These are phyloP conservation scores for Pristionchus exspectatus DNA, from an alignment of 2,888 invertebrate species.

Conservation along the genomic window DNA sequence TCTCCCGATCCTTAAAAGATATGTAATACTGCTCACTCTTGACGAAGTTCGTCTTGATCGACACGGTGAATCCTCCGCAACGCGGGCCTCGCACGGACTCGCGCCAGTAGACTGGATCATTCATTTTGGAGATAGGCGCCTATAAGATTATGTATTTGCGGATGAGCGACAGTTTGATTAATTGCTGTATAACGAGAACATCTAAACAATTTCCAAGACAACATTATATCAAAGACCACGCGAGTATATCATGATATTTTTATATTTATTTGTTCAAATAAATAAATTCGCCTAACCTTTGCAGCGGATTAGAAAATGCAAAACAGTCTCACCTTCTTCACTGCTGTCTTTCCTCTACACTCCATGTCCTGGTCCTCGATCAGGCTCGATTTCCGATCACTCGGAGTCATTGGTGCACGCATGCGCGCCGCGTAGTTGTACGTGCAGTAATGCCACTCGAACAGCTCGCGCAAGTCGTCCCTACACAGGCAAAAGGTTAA, in stretches of 20 bases:
- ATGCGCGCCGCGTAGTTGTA: not conserved
- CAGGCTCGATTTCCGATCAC: not conserved
- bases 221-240: no score
- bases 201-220: no score
- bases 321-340: not conserved
- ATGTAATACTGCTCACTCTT: not conserved
- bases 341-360: not conserved
- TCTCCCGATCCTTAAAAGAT: no score
- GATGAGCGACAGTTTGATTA: no score
- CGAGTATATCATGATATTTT: no score
- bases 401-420: not conserved
- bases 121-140: not conserved
- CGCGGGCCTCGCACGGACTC: not conserved
- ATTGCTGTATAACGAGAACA: no score
- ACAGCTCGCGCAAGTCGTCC: not conserved
- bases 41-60: not conserved
- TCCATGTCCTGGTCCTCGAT: not conserved
- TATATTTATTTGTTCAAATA: no score
- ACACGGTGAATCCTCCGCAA: not conserved
- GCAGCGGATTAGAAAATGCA: no score
- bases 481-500: no score
- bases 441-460: not conserved
- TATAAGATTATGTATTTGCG: not conserved
- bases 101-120: not conserved
- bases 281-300: no score